phyloP scores from a whole-genome alignment of 2,797 vertebrate species.

The Sylvia borin region DNA sequence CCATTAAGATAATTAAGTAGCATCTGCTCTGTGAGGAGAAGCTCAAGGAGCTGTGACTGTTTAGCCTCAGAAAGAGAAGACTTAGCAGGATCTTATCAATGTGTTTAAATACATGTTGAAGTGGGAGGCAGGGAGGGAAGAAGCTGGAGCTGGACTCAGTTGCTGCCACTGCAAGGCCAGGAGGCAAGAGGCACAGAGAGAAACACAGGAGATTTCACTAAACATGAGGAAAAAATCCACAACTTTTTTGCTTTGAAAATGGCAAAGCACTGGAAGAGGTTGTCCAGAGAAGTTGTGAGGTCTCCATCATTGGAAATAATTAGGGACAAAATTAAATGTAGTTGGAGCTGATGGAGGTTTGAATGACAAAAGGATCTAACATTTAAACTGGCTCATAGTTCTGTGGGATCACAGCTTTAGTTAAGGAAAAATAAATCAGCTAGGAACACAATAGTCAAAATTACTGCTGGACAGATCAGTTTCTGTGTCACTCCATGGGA shows the following conservation, averaged over 20 bases:
- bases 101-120: neutral
- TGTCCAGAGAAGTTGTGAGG: neutral
- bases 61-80: neutral
- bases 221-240: neutral
- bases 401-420: neutral
- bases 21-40: neutral
- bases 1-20: slow-evolving; percentile 6
- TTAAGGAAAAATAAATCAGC: neutral
- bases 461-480: neutral
- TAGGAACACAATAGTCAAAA: neutral
- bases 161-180: neutral
- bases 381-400: neutral
- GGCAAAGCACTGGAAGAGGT: neutral
- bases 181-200: neutral
- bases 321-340: neutral
- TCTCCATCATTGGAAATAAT: neutral
- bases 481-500: neutral
- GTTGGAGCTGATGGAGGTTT: neutral
- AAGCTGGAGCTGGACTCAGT: neutral
- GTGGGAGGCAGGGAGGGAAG: neutral
- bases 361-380: neutral
- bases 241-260: neutral
- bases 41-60: neutral
- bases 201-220: neutral
- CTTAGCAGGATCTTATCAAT: neutral